Evolutionary conservation across 2,113 vertebrate species (phyloP).

Genomic region (Bolborhynchus lineola): DNA sequence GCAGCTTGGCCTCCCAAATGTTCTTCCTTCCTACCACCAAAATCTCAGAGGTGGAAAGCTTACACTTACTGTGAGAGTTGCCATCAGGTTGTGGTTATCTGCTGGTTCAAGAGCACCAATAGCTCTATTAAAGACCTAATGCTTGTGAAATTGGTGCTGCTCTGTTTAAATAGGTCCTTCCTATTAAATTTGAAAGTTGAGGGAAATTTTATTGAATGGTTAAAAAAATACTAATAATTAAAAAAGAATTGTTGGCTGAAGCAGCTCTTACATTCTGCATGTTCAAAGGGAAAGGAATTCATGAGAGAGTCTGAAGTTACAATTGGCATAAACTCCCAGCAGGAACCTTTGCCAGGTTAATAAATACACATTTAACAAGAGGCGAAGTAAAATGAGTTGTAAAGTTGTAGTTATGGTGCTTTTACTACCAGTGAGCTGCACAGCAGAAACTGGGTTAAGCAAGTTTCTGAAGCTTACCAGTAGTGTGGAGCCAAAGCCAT

Average conservation of each 20-base stretch:
- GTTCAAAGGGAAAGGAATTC: background rate
- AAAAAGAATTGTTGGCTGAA: background rate
- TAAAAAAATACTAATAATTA: background rate
- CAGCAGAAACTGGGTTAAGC: background rate
- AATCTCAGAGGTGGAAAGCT: background rate
- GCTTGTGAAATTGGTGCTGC: background rate
- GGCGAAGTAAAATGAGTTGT: background rate
- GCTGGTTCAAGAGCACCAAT: background rate
- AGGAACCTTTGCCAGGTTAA: background rate
- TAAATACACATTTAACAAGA: background rate
- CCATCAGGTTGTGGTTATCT: background rate
- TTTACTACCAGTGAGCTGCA: background rate
- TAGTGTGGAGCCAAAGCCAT: background rate
- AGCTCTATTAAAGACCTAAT: background rate
- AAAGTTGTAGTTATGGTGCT: background rate
- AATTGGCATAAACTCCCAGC: background rate
- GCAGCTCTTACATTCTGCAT: background rate
- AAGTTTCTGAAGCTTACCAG: background rate
- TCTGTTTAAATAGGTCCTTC: background rate
- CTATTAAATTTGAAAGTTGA: background rate
- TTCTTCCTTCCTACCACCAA: background rate
- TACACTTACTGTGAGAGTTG: background rate
- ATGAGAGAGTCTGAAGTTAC: background rate
- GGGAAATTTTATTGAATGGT: background rate
- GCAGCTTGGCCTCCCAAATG: rapidly evolving